phyloP scores from a whole-genome alignment of 2,113 vertebrate species.

The Grammomys surdaster region DNA sequence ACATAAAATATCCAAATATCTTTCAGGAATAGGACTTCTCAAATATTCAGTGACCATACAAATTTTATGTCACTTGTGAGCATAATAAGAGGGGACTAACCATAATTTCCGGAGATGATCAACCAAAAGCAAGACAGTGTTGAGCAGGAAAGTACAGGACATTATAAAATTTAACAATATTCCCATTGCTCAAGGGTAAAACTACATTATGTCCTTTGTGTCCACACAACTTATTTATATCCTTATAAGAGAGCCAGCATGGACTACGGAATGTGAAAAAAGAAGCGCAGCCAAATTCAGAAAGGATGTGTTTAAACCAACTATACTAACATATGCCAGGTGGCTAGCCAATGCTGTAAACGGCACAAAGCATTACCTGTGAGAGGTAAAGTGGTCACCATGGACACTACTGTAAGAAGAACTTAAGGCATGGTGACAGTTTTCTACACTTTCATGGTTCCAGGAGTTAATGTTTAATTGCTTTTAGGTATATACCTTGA shows the following conservation, averaged over 20 bases:
- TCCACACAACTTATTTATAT: not conserved
- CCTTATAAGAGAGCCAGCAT: not conserved
- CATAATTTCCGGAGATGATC: not conserved
- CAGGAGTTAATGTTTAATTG: conserved; percentile 21
- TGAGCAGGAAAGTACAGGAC: not conserved
- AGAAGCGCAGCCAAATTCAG: not conserved
- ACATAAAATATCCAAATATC: not conserved
- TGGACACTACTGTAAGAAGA: not conserved
- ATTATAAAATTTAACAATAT: not conserved
- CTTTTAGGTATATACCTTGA: not conserved
- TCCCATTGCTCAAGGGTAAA: not conserved
- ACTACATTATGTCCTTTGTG: not conserved
- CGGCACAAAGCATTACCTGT: not conserved
- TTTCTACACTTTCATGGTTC: conserved; percentile 9
- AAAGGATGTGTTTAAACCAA: not conserved
- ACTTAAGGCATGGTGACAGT: not conserved
- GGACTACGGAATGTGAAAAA: not conserved
- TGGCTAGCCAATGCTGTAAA: not conserved
- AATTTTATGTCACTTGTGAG: not conserved
- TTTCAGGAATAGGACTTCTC: not conserved
- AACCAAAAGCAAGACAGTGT: not conserved
- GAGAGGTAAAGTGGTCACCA: not conserved
- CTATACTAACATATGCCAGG: not conserved
- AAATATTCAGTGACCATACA: not conserved
- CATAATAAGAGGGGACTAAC: not conserved